Evolutionary conservation across 2,797 vertebrate genomes (phyloP), one percentile per base, ranked within the genome.

Genomic region (Telmatherina bonti): DNA sequence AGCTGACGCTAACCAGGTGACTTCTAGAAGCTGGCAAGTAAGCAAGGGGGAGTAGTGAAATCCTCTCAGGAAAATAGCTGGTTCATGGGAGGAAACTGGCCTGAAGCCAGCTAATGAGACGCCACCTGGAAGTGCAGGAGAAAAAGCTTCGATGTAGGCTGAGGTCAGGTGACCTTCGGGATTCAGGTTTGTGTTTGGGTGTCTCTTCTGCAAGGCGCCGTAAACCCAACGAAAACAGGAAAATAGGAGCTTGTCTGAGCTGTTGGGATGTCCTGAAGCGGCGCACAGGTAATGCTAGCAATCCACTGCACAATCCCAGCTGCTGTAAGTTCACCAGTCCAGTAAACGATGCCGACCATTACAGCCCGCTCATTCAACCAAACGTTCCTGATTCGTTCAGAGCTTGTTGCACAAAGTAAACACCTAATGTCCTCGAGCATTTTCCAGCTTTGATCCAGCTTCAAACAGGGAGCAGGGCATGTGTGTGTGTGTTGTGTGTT

Each of bases 21-120:
- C 59, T 62, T 69, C 11, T 56, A 31, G 33, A 72, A 27, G 54
- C 49, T 74, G 64, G 55, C 31, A 62, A 22, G 41, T 22, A 57
- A 33, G 27, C 41, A n/a, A 52, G 61, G 35, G n/a, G 30, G n/a
- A 67, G 72, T 1, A 57, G 59, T 55, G 13, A 62, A 62, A 61
- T 67, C 62, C 29, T 64, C 18, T 63, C 35, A 80, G 70, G 72
- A 72, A 74, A 60, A 68, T 31, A 38, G 30, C n/a, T 58, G 36
- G 61, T 68, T 65, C 49, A 16, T 26, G 33, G 55, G 73, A 77
- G 55, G n/a, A 62, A 79, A 62, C 13, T 33, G 24, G 10, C 54
- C 26, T 26, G 30, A 49, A 58, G 67, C 63, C 71, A 47, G 27
- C 29, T 57, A 67, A 63, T 41, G 36, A 68, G 33, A 74, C 29